These are phyloP conservation scores for Malurus leucopterus DNA, from an alignment of 2,797 vertebrate genomes.

Conservation along the genomic window DNA sequence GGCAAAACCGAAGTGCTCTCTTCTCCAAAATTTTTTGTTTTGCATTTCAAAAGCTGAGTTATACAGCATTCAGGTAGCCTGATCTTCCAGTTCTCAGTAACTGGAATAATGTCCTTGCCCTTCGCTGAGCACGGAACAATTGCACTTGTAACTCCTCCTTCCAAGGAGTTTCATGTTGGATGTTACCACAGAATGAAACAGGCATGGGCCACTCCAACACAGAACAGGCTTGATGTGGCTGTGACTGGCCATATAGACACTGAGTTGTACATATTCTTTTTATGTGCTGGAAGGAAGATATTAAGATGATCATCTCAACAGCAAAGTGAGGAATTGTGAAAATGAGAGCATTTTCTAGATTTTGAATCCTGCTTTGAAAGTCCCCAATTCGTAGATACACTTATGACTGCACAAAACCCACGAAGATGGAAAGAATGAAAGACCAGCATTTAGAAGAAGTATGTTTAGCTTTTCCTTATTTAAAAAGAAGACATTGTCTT, in stretches of 20 bases:
- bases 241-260: not conserved
- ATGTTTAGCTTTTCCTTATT: constrained; percentile 22
- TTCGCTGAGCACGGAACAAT: not conserved
- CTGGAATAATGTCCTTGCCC: not conserved
- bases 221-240: not conserved
- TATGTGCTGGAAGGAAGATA: not conserved
- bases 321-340: not conserved
- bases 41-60: not conserved
- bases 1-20: not conserved
- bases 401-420: not conserved
- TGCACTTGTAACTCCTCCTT: constrained; percentile 7
- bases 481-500: constrained; percentile 47
- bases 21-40: not conserved
- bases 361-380: not conserved
- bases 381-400: not conserved
- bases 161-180: not conserved
- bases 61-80: not conserved
- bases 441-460: constrained; percentile 20
- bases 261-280: not conserved
- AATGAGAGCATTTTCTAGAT: not conserved
- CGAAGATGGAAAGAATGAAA: not conserved
- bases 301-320: not conserved
- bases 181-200: not conserved
- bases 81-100: not conserved
- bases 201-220: not conserved